These are phyloP conservation scores for Larimichthys crocea DNA, from an alignment of 2,113 vertebrate species.

Conservation along the genomic window DNA sequence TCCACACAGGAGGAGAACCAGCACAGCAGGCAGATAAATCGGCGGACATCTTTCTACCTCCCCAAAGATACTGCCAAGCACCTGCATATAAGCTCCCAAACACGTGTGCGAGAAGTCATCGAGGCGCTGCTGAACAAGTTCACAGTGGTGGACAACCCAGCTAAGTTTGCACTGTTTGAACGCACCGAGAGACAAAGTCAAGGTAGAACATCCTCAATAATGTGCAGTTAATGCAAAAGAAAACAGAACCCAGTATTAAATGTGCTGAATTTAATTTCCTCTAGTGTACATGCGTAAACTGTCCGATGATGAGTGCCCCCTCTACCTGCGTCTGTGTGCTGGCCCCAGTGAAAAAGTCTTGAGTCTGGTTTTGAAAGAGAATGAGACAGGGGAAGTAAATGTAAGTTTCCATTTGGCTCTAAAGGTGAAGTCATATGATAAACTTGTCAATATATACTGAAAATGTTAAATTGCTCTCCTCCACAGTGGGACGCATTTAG, in stretches of 20 bases:
- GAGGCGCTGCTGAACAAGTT: slow-evolving; percentile 96
- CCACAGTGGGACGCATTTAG: slow-evolving; percentile 97
- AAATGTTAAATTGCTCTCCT: slow-evolving; percentile 21
- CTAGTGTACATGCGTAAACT: slow-evolving; percentile 92
- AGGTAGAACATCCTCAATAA: slow-evolving; percentile 79
- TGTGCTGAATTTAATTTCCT: neutral
- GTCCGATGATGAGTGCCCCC: slow-evolving; percentile 88
- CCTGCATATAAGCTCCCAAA: slow-evolving; percentile 92
- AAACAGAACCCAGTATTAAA: neutral
- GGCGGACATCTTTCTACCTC: slow-evolving; percentile 96
- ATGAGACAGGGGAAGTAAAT: slow-evolving; percentile 95
- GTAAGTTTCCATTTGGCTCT: slow-evolving; percentile 83
- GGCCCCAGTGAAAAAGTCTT: slow-evolving; percentile 92
- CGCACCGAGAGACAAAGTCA: slow-evolving; percentile 90
- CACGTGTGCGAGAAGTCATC: slow-evolving; percentile 92
- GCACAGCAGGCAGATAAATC: slow-evolving; percentile 77
- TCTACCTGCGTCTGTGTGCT: slow-evolving; percentile 90
- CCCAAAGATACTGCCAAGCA: slow-evolving; percentile 95
- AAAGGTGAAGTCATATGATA: neutral
- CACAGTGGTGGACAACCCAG: slow-evolving; percentile 94
- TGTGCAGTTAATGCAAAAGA: neutral
- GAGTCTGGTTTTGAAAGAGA: slow-evolving; percentile 94
- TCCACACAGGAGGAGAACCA: slow-evolving; percentile 75
- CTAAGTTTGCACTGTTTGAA: slow-evolving; percentile 96
- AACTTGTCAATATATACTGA: neutral